phyloP scores from a whole-genome alignment of 2,797 vertebrate species.

The Danio albolineatus region DNA sequence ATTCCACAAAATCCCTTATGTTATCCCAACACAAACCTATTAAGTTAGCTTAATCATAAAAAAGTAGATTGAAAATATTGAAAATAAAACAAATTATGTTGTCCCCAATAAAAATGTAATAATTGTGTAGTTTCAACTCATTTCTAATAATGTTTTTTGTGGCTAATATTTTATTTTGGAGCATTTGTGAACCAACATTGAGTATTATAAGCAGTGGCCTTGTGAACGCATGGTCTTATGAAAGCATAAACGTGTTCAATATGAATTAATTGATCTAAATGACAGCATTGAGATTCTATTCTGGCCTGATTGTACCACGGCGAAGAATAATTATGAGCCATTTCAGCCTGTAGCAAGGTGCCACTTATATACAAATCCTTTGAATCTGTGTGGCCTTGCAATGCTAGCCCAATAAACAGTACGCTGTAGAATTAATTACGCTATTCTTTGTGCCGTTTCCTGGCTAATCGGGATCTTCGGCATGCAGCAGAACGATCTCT shows the following conservation, averaged over 20 bases:
- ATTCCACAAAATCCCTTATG: no score
- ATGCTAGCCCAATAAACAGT: constrained; percentile 67
- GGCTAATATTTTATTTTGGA: constrained; percentile 5
- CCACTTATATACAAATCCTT: constrained; percentile 70
- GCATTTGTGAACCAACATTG: background rate
- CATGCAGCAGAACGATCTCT: constrained; percentile 73
- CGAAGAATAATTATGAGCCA: constrained; percentile 54
- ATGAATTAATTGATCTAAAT: constrained; percentile 58
- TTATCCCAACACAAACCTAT: no score
- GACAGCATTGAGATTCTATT: constrained; percentile 56
- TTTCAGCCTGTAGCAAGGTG: constrained; percentile 62
- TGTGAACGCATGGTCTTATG: background rate
- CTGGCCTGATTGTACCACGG: constrained; percentile 54
- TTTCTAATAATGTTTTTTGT: no score
- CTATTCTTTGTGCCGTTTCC: constrained; percentile 72
- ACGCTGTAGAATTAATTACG: constrained; percentile 78
- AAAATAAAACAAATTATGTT: no score
- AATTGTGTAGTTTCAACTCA: no score
- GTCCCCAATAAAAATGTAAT: no score
- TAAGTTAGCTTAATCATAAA: no score
- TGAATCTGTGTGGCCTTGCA: constrained; percentile 65
- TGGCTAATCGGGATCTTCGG: constrained; percentile 74
- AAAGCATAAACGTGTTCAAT: constrained; percentile 49
- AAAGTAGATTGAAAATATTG: no score
- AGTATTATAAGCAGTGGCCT: background rate